phyloP scores from a whole-genome alignment of 2,113 vertebrate species.

The Gymnocephalus cernua region DNA sequence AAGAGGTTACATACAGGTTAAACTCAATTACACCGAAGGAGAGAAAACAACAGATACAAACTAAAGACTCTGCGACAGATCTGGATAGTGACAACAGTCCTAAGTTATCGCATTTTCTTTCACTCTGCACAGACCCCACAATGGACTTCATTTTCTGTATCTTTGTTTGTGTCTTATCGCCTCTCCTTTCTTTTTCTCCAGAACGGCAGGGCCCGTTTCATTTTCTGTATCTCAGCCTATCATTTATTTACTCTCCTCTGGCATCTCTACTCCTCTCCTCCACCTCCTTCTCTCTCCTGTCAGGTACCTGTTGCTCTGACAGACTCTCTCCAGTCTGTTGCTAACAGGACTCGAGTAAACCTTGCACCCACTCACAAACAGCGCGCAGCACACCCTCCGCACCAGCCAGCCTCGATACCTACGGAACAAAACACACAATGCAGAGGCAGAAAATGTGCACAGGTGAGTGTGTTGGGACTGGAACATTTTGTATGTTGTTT shows the following conservation, averaged over 20 bases:
- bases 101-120: conserved; percentile 44
- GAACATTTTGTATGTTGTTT: neutral
- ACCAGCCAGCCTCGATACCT: conserved; percentile 86
- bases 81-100: conserved; percentile 47
- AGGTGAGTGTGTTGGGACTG: neutral
- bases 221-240: conserved; percentile 62
- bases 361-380: conserved; percentile 81
- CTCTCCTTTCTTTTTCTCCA: conserved; percentile 13
- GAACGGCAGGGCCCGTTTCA: conserved; percentile 38
- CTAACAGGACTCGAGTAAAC: conserved; percentile 67
- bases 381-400: conserved; percentile 77
- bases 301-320: conserved; percentile 79
- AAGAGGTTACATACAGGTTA: conserved; percentile 68
- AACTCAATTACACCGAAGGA: conserved; percentile 66
- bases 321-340: conserved; percentile 71
- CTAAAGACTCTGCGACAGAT: conserved; percentile 20
- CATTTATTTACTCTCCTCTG: conserved; percentile 62
- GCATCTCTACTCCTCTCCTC: conserved; percentile 25
- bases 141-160: conserved; percentile 47
- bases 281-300: conserved; percentile 32
- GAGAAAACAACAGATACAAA: conserved; percentile 56
- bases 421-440: conserved; percentile 20
- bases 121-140: conserved; percentile 7
- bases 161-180: conserved; percentile 57
- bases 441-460: conserved; percentile 25